phyloP scores from a whole-genome alignment of 92 coral and sea anemone species.

The Epizoanthus scotinus region DNA sequence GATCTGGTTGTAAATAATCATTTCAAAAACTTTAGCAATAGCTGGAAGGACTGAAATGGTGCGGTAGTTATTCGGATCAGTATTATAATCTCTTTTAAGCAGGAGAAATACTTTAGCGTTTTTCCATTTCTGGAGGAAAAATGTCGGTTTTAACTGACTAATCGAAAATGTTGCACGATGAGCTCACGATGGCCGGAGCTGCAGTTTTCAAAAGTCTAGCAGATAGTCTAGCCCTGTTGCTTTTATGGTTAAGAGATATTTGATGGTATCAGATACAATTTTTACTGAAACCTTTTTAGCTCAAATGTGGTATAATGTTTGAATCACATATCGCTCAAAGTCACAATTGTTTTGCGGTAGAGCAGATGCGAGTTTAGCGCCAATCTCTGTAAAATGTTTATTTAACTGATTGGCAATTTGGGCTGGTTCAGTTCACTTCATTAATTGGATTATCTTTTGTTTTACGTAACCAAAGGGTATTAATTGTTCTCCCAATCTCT shows the following conservation, averaged over 20 bases:
- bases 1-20: not conserved
- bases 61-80: not conserved
- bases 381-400: too few species aligned
- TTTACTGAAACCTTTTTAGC: too few species aligned
- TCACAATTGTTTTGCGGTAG: too few species aligned
- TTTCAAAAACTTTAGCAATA: constrained; percentile 50
- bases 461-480: not conserved
- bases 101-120: constrained; percentile 40
- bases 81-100: constrained; percentile 33
- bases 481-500: not conserved
- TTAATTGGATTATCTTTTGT: not conserved
- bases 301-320: too few species aligned
- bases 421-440: too few species aligned
- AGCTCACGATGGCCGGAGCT: not conserved
- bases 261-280: too few species aligned
- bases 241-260: too few species aligned
- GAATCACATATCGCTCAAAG: too few species aligned
- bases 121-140: constrained; percentile 25
- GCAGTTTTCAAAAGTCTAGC: not conserved
- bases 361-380: too few species aligned
- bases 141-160: not conserved
- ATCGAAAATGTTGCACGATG: not conserved
- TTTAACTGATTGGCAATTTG: too few species aligned
- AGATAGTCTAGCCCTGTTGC: not conserved
- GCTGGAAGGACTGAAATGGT: not conserved